These are phyloP conservation scores for Phylloscopus whistleri DNA, from an alignment of 2,113 vertebrate genomes.

Conservation along the genomic window DNA sequence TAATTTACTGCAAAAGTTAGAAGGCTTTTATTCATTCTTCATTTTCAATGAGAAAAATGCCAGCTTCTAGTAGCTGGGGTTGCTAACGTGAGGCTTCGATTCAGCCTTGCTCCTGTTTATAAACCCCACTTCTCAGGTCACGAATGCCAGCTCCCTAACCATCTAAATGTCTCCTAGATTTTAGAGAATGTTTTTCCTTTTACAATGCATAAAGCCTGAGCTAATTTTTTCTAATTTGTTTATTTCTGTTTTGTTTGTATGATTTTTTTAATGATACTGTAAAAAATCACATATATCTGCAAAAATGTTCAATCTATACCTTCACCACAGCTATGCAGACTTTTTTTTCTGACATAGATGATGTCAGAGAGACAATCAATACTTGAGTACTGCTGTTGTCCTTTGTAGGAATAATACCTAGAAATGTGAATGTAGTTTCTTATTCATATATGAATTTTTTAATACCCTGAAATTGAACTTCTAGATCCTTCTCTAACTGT, in stretches of 20 bases:
- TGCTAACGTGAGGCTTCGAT: neutral
- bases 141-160: neutral
- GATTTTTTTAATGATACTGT: slow-evolving; percentile 55
- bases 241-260: neutral
- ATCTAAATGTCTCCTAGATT: neutral
- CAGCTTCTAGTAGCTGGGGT: neutral
- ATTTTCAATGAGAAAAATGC: neutral
- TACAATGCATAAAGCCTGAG: neutral
- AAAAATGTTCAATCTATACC: slow-evolving; percentile 84
- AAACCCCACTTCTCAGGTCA: neutral
- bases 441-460: neutral
- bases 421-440: neutral
- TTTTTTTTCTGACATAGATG: slow-evolving; percentile 82
- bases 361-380: slow-evolving; percentile 52
- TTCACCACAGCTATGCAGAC: slow-evolving; percentile 86
- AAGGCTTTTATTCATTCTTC: neutral
- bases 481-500: neutral
- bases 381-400: neutral
- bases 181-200: neutral
- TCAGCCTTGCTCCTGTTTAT: neutral
- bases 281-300: slow-evolving; percentile 83
- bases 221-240: neutral
- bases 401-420: neutral
- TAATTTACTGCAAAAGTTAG: slow-evolving; percentile 87
- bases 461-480: neutral